Percentiles rank a stretch among this genome's conserved stretches.
These are phyloP conservation scores for Carduelis carduelis DNA, from an alignment of 2,797 vertebrate species.

Conservation along the genomic window DNA sequence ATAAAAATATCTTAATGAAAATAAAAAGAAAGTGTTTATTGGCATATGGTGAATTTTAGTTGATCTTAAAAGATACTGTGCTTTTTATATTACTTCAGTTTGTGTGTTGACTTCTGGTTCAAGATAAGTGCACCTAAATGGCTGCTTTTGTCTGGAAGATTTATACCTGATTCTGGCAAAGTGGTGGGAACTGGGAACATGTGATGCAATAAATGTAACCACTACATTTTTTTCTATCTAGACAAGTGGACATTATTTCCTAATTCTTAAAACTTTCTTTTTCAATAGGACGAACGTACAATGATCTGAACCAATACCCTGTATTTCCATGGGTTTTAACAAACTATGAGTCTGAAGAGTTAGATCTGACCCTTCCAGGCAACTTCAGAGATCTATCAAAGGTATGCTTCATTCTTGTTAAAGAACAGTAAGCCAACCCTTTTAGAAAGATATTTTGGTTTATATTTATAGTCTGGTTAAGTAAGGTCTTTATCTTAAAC, in stretches of 20 bases:
- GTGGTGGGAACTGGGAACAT: not conserved
- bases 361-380: slow-evolving; percentile 94
- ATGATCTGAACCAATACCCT: slow-evolving; percentile 96
- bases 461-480: not conserved
- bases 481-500: not conserved
- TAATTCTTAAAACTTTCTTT: slow-evolving; percentile 38
- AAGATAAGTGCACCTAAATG: not conserved
- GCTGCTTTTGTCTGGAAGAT: not conserved
- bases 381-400: slow-evolving; percentile 99
- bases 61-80: not conserved
- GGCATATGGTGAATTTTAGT: not conserved
- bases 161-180: not conserved
- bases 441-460: not conserved
- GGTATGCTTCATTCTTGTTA: slow-evolving; percentile 75
- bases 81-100: not conserved
- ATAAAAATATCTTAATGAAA: not conserved
- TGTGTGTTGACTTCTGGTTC: not conserved
- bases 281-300: slow-evolving; percentile 90
- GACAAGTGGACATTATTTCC: not conserved
- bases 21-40: not conserved
- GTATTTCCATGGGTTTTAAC: slow-evolving; percentile 98
- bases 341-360: slow-evolving; percentile 94
- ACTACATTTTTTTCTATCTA: not conserved
- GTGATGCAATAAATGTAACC: not conserved
- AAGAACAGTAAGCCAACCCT: not conserved